Percentiles rank a stretch among this genome's conserved stretches.
Conservation (phyloP, 2,113 vertebrate species). For the Triplophysa tibetana region DNA sequence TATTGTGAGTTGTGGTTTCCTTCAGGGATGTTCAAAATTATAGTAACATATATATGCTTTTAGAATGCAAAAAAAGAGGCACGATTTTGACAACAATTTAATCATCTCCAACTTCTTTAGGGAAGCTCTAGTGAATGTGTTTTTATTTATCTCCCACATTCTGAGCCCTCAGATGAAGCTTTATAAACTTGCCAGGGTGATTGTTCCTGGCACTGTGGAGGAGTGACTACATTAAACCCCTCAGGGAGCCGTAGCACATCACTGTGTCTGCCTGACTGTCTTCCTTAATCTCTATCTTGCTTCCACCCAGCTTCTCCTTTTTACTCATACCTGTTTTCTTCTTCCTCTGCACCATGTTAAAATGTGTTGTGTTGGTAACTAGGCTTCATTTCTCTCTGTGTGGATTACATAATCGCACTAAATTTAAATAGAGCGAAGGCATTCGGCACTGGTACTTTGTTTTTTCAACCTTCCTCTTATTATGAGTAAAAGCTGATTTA, state of each 20-base stretch:
- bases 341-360: not conserved
- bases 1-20: not conserved
- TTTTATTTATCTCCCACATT: constrained; percentile 8
- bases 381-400: constrained; percentile 20
- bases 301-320: not conserved
- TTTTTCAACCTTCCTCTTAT: not conserved
- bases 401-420: constrained; percentile 34
- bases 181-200: constrained; percentile 34
- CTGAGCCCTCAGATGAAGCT: constrained; percentile 22
- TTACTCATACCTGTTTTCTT: not conserved
- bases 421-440: constrained; percentile 45
- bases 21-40: not conserved
- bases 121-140: not conserved
- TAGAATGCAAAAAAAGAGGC: not conserved
- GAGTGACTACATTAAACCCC: constrained; percentile 27
- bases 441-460: not conserved
- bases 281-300: not conserved
- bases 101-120: not conserved
- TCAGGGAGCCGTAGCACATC: constrained; percentile 19
- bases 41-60: no score
- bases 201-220: constrained; percentile 30
- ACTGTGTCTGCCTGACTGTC: constrained; percentile 1
- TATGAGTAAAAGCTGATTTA: not conserved
- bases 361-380: not conserved
- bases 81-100: constrained; percentile 22